A percentile compares a stretch with the other conserved stretches of the same genome.
Evolutionary conservation across 1,140 invertebrate genomes (phyloP).

Genomic region (Rhizoglyphus robini): DNA sequence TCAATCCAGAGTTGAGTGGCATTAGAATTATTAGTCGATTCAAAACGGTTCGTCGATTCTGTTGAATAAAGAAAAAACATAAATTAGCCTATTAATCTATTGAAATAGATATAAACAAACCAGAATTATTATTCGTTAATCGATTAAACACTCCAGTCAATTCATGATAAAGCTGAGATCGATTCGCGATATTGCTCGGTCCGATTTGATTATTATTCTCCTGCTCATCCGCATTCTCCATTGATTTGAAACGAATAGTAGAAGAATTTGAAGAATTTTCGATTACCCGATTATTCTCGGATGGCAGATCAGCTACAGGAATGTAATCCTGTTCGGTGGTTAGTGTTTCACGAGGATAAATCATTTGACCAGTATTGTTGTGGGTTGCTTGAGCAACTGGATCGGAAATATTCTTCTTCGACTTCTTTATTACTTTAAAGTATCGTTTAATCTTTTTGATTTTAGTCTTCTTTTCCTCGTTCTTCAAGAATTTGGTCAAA

Average conservation of each 20-base stretch:
- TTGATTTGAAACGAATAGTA: slow-evolving; percentile 3
- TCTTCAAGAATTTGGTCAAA: neutral
- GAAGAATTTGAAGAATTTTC: neutral
- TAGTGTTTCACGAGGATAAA: neutral
- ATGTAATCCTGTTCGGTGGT: neutral
- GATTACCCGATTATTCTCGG: neutral
- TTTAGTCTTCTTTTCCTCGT: neutral
- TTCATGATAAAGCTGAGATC: neutral
- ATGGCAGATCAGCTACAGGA: neutral
- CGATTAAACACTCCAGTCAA: slow-evolving; percentile 33
- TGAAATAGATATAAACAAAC: too few species aligned
- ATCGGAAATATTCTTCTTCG: neutral
- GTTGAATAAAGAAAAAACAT: too few species aligned
- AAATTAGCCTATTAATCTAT: too few species aligned
- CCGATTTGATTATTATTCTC: neutral
- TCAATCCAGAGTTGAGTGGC: slow-evolving; percentile 37
- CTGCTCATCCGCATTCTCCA: neutral
- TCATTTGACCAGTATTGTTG: neutral
- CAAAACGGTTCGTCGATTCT: too few species aligned
- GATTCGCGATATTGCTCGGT: neutral
- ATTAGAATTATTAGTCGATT: slow-evolving; percentile 32
- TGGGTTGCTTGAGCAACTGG: neutral
- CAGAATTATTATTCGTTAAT: slow-evolving; percentile 31
- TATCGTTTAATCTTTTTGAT: slow-evolving; percentile 10
- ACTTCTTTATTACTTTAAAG: neutral